Percentiles rank a stretch among this genome's conserved stretches.
These are phyloP conservation scores for Ormyrus nitidulus DNA, from an alignment of 2,888 invertebrate genomes.

Conservation along the genomic window DNA sequence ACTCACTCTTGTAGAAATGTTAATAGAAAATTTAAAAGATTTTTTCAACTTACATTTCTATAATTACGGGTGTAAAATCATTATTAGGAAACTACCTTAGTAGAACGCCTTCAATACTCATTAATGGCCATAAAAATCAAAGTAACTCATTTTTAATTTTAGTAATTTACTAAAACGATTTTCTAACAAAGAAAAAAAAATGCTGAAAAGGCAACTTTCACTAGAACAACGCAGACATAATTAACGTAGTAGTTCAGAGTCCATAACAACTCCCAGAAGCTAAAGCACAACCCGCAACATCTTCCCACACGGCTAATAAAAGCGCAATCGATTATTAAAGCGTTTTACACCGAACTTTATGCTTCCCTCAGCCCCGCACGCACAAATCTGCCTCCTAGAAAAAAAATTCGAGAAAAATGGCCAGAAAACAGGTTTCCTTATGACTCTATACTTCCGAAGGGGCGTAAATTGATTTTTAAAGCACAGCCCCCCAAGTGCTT, in stretches of 20 bases:
- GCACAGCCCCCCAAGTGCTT: conserved; percentile 37
- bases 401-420: conserved; percentile 6
- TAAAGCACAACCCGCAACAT: background rate
- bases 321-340: conserved; percentile 42
- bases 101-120: too few relatives aligned
- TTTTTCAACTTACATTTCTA: too few relatives aligned
- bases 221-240: conserved; percentile 23
- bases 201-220: conserved; percentile 3
- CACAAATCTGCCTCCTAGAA: background rate
- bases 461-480: conserved; percentile 52
- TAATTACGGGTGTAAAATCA: too few relatives aligned
- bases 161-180: too few relatives aligned
- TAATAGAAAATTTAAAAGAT: too few relatives aligned
- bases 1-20: too few relatives aligned
- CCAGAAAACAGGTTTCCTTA: conserved; percentile 43
- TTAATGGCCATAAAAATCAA: too few relatives aligned
- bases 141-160: too few relatives aligned
- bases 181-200: too few relatives aligned
- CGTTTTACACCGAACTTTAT: conserved; percentile 21
- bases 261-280: conserved; percentile 30
- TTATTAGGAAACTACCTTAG: too few relatives aligned
- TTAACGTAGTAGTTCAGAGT: background rate
- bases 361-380: conserved; percentile 22
- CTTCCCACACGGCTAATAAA: conserved; percentile 3
- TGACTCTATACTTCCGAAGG: conserved; percentile 31